Percentiles rank a stretch among this genome's conserved stretches.
Conservation (phyloP, 2,113 vertebrate species). For the Tenrec ecaudatus region DNA sequence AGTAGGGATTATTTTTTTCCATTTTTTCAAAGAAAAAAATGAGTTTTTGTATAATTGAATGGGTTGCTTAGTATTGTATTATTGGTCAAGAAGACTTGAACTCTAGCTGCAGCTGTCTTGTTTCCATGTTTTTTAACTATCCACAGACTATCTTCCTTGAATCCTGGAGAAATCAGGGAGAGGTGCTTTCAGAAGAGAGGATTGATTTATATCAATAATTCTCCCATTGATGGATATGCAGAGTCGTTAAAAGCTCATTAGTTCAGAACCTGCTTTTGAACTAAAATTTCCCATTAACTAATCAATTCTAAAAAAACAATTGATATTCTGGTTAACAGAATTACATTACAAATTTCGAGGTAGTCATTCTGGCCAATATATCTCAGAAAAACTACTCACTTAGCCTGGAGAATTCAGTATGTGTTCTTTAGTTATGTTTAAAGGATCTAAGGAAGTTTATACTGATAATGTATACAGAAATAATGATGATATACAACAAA, state of each 20-base stretch:
- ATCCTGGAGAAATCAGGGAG: neutral
- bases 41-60: neutral
- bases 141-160: neutral
- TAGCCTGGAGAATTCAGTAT: neutral
- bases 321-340: neutral
- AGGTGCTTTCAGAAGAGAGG: neutral
- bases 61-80: neutral
- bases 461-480: neutral
- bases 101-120: neutral
- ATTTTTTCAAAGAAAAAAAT: conserved; percentile 26
- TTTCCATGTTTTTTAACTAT: neutral
- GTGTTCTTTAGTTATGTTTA: neutral
- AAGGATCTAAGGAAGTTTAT: neutral
- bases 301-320: neutral
- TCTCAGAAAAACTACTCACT: neutral
- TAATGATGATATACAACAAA: neutral
- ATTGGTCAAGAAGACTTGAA: neutral
- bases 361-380: neutral
- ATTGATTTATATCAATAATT: neutral
- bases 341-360: neutral
- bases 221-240: neutral
- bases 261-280: neutral
- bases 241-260: neutral
- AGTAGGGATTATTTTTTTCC: neutral
- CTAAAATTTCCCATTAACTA: neutral